Base-by-base conservation (phyloP, 2,113 vertebrate species). In the Melanotaenia duboulayi region DNA sequence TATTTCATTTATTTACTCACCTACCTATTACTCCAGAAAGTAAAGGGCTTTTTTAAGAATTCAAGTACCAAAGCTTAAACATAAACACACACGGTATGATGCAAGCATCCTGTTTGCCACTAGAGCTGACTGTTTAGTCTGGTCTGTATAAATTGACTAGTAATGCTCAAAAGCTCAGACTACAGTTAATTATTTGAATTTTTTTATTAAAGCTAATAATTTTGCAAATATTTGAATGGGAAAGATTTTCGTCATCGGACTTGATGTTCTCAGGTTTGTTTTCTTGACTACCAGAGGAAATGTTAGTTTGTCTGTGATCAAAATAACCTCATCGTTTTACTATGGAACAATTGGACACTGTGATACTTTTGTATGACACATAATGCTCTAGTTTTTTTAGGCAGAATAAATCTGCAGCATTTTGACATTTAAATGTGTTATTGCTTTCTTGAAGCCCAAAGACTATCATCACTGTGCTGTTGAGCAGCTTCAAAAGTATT, bases 381-480 rank as follows among this genome's bases (percentile, higher is more conserved):
- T 65, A 82, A 83, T 65, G 61, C 65, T 46, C 64, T 68, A 32
- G 62, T 74, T 58, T 50, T 55, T 11, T 9, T 28, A 28, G 20
- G 20, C 54, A 70, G 73, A 71, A 68, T 6, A 11, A 73, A 25
- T 39, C 56, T 55, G 52, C 59, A 50, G 46, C 58, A 40, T 14
- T 49, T 78, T 63, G 19, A 24, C 48, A 67, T 81, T 35, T 75
- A 82, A 77, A 83, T 12, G 14, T 78, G 63, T 70, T 37, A 20
- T 60, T 74, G 17, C 55, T 57, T 37, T 66, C 44, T 14, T 69
- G 28, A 74, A 78, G 39, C 69, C 23, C 39, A 49, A 37, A 57
- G 12, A 0, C 65, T 65, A 70, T 82, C 75, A 50, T 72, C 44
- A 49, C 62, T 7, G 39, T 64, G 22, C 49, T 24, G 35, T 23